Evolutionary conservation across 30 jellyfish, hydroid and myxozoan species (phyloP).

Genomic region (Hydra vulgaris): DNA sequence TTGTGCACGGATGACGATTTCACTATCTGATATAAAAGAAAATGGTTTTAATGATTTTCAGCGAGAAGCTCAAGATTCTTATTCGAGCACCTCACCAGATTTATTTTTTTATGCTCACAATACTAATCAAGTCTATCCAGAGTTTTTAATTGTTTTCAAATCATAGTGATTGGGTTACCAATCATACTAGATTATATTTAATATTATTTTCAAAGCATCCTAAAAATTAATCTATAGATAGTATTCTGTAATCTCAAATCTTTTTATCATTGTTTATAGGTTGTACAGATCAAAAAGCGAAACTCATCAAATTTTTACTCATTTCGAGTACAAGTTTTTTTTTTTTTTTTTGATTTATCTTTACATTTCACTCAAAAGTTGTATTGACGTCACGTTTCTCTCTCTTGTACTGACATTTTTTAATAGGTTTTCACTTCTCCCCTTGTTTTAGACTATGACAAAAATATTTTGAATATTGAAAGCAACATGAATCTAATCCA

Average conservation of each 20-base stretch:
- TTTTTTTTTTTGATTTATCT: background rate
- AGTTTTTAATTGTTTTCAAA: constrained; percentile 29
- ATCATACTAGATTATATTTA: too few species aligned
- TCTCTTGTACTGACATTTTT: too few species aligned
- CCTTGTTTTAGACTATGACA: too few species aligned
- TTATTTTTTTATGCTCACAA: constrained; percentile 3
- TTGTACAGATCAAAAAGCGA: background rate
- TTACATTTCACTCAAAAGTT: background rate
- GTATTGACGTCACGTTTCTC: background rate
- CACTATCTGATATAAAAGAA: constrained; percentile 2
- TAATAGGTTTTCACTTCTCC: too few species aligned
- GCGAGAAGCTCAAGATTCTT: background rate
- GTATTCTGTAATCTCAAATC: background rate
- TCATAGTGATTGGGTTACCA: constrained; percentile 2
- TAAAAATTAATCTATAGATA: too few species aligned
- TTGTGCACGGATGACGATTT: constrained; percentile 16
- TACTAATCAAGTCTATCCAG: constrained; percentile 48
- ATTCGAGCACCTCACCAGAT: constrained; percentile 4
- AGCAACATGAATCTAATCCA: too few species aligned
- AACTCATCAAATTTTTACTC: background rate
- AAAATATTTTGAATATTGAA: too few species aligned
- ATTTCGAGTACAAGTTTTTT: background rate
- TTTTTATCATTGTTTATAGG: background rate
- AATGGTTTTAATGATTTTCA: too few species aligned
- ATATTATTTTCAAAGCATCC: background rate